Evolutionary conservation across 2,888 invertebrate genomes (phyloP).

Genomic region (Catotricha subobsoleta): DNA sequence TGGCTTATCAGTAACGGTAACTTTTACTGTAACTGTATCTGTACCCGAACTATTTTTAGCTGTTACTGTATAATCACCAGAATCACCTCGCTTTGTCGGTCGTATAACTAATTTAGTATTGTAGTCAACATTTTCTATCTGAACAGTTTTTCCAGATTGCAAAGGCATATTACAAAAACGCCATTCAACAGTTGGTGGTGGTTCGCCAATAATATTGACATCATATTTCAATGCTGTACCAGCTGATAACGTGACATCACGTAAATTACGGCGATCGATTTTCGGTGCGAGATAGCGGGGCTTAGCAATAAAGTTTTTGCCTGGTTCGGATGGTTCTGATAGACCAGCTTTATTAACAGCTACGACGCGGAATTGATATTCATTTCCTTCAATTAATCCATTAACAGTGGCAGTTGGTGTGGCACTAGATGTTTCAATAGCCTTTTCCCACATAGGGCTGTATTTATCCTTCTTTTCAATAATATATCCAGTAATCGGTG

Average conservation of each 20-base stretch:
- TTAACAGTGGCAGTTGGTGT: constrained; percentile 63
- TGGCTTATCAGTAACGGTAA: constrained; percentile 76
- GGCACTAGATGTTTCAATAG: constrained; percentile 61
- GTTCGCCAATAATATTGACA: constrained; percentile 85
- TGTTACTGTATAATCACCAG: constrained; percentile 71
- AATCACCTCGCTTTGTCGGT: constrained; percentile 62
- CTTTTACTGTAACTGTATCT: constrained; percentile 63
- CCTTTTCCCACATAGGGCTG: constrained; percentile 85
- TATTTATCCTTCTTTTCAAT: constrained; percentile 87
- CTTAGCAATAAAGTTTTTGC: constrained; percentile 71
- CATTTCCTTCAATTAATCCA: constrained; percentile 85
- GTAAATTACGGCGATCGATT: constrained; percentile 83
- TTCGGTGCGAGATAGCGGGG: constrained; percentile 83
- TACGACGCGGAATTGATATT: constrained; percentile 90
- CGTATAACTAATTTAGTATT: constrained; percentile 72
- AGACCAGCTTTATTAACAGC: constrained; percentile 91
- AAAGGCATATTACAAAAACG: constrained; percentile 67
- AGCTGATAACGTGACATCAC: constrained; percentile 77
- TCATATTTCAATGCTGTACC: constrained; percentile 88
- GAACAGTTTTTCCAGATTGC: constrained; percentile 46
- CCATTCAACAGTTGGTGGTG: constrained; percentile 88
- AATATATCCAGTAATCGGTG: constrained; percentile 84
- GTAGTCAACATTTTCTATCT: constrained; percentile 71
- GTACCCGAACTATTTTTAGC: constrained; percentile 78
- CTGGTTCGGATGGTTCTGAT: constrained; percentile 77